Evolutionary conservation across 2,797 vertebrate genomes (phyloP).

Genomic region (Lutjanus argentimaculatus): DNA sequence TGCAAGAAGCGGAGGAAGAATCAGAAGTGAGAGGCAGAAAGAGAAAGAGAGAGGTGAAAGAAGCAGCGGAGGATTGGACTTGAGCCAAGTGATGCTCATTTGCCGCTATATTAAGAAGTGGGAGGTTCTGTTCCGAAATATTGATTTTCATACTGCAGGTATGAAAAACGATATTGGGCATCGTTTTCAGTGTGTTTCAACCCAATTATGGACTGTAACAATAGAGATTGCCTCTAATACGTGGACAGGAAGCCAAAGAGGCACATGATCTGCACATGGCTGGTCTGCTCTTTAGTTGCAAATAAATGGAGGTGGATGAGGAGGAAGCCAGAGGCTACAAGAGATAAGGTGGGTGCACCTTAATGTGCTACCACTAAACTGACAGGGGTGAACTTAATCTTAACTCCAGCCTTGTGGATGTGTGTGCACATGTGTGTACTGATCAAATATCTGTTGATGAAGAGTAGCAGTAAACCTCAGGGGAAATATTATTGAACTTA

Average conservation of each 20-base stretch:
- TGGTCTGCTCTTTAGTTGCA: slow-evolving; percentile 31
- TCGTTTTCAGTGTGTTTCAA: slow-evolving; percentile 66
- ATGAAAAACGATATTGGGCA: slow-evolving; percentile 72
- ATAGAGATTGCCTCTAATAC: slow-evolving; percentile 63
- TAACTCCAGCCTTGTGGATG: slow-evolving; percentile 9
- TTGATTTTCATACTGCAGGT: slow-evolving; percentile 77
- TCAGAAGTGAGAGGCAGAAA: slow-evolving; percentile 45
- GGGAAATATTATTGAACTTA: slow-evolving; percentile 18
- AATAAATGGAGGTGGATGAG: slow-evolving; percentile 34
- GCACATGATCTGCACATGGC: slow-evolving; percentile 17
- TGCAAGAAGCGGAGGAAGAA: slow-evolving; percentile 35
- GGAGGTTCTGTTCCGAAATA: slow-evolving; percentile 71
- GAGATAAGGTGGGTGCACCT: slow-evolving; percentile 32
- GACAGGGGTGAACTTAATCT: slow-evolving; percentile 35
- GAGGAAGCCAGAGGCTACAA: slow-evolving; percentile 24
- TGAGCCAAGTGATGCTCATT: slow-evolving; percentile 75
- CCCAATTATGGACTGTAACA: slow-evolving; percentile 71
- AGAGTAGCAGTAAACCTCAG: slow-evolving; percentile 8
- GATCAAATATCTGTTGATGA: slow-evolving; percentile 21
- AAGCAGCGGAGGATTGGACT: slow-evolving; percentile 48
- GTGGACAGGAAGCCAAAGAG: slow-evolving; percentile 63
- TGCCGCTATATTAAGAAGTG: slow-evolving; percentile 73
- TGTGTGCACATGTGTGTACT: slow-evolving; percentile 7
- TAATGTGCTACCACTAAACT: slow-evolving; percentile 36
- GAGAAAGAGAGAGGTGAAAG: slow-evolving; percentile 41